These are phyloP conservation scores for Gallinago solitaria DNA, from an alignment of 2,797 vertebrate species.

Conservation along the genomic window DNA sequence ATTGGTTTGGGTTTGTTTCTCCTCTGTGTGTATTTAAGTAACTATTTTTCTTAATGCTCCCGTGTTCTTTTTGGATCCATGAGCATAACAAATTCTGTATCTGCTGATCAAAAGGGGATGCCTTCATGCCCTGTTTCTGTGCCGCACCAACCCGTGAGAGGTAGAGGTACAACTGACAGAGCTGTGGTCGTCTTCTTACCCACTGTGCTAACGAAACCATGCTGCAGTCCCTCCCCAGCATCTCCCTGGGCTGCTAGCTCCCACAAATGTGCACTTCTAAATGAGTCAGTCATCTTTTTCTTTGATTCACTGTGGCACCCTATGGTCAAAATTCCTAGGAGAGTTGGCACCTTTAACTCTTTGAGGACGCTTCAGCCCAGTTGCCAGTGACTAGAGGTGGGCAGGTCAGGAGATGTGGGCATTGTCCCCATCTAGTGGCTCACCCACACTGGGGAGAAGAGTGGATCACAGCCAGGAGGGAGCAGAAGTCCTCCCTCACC, in stretches of 20 bases:
- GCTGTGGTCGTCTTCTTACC: neutral
- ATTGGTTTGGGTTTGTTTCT: neutral
- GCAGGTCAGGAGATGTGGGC: neutral
- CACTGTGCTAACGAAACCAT: neutral
- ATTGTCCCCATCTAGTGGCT: conserved; percentile 66
- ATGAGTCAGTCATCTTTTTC: neutral
- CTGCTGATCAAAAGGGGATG: neutral
- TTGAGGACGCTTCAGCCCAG: neutral
- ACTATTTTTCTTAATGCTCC: neutral
- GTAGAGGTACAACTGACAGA: neutral
- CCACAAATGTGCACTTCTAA: neutral
- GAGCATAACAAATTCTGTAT: neutral
- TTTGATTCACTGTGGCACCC: accelerated
- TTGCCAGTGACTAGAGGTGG: neutral
- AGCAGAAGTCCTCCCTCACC: neutral
- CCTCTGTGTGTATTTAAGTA: neutral
- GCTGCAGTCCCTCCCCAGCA: neutral
- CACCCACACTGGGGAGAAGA: neutral
- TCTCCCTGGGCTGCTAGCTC: neutral
- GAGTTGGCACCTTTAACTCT: neutral
- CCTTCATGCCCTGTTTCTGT: neutral
- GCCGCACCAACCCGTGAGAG: accelerated
- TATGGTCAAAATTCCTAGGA: neutral
- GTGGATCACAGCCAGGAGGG: neutral
- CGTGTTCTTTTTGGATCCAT: neutral